Evolutionary conservation across 2,797 vertebrate genomes (phyloP).

Genomic region (Cichlasoma orientale): DNA sequence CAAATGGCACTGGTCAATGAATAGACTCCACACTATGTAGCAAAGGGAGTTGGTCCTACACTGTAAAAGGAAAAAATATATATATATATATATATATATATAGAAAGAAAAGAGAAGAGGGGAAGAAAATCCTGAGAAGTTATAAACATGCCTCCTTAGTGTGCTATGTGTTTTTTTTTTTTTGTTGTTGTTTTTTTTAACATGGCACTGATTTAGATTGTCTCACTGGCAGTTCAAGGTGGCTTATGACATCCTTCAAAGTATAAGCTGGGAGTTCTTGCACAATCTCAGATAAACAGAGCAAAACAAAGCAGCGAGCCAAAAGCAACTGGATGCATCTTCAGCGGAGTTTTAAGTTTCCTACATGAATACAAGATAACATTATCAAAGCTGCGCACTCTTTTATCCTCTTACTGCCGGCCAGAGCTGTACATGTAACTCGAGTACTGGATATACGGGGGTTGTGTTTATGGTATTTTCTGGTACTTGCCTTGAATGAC

Average conservation of each 20-base stretch:
- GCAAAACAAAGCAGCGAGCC: too few species aligned
- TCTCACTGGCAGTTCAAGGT: slow-evolving; percentile 9
- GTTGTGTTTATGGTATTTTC: too few species aligned
- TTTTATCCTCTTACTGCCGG: background rate
- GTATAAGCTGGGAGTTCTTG: too few species aligned
- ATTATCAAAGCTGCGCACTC: slow-evolving; percentile 23
- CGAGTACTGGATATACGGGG: background rate
- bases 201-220: background rate
- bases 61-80: background rate
- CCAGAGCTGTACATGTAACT: background rate
- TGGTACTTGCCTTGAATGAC: too few species aligned
- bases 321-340: too few species aligned
- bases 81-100: too few species aligned
- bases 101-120: background rate
- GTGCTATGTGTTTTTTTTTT: background rate
- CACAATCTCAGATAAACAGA: too few species aligned
- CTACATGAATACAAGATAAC: background rate
- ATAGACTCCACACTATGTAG: background rate
- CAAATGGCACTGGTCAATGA: slow-evolving; percentile 43
- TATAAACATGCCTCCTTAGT: background rate
- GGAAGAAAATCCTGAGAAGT: background rate
- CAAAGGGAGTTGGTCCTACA: background rate
- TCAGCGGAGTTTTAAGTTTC: too few species aligned
- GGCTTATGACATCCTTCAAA: background rate
- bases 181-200: background rate